phyloP scores from a whole-genome alignment of 1,140 invertebrate genomes.

The Muscidifurax raptorellus region DNA sequence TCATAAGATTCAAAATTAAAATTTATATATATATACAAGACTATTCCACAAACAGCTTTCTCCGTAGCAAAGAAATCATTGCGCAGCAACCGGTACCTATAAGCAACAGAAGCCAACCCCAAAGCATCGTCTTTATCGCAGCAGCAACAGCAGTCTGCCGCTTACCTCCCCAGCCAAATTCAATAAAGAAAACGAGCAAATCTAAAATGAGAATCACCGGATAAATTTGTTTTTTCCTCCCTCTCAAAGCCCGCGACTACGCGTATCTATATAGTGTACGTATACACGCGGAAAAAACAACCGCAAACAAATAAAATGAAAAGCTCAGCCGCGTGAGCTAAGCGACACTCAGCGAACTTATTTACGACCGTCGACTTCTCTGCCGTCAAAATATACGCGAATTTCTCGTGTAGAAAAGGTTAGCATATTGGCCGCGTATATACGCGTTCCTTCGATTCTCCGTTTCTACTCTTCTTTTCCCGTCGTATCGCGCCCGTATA shows the following conservation, averaged over 20 bases:
- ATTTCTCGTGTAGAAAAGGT: neutral
- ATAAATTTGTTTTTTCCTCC: constrained; percentile 6
- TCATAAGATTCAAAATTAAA: too few species aligned
- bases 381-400: too few species aligned
- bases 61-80: too few species aligned
- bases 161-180: neutral
- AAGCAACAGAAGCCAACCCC: neutral
- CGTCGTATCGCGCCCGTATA: too few species aligned
- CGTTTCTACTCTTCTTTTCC: too few species aligned
- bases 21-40: too few species aligned
- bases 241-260: neutral
- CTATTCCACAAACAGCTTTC: too few species aligned
- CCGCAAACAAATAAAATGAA: neutral
- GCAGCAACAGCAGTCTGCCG: neutral
- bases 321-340: neutral
- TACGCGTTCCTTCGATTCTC: neutral
- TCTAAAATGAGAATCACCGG: constrained; percentile 13
- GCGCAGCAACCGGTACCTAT: too few species aligned
- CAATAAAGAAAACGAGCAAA: constrained; percentile 32
- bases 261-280: too few species aligned
- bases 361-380: too few species aligned
- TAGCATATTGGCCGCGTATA: neutral
- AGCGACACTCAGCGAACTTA: too few species aligned
- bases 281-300: too few species aligned
- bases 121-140: constrained; percentile 9